phyloP scores from a whole-genome alignment of 2,888 invertebrate species.

The Xylota sylvarum region DNA sequence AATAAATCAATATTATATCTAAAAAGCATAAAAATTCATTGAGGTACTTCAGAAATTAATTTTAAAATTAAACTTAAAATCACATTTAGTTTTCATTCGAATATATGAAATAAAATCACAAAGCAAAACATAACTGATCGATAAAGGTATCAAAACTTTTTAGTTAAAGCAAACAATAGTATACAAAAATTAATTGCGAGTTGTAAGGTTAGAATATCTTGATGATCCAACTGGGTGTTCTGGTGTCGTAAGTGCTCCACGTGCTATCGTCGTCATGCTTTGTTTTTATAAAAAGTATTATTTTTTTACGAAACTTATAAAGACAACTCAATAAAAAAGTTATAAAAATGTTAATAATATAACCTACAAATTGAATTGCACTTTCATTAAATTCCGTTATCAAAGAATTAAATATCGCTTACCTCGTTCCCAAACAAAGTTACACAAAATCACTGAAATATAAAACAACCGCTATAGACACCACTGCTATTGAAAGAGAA shows the following conservation, averaged over 20 bases:
- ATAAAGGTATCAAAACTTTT: background rate
- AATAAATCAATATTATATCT: no score
- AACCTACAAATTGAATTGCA: background rate
- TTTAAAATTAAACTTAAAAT: no score
- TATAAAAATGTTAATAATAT: background rate
- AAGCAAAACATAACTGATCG: background rate
- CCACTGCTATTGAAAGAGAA: background rate
- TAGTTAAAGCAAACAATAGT: background rate
- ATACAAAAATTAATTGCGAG: background rate
- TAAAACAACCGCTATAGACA: slow-evolving; percentile 6
- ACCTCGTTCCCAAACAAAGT: background rate
- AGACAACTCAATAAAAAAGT: slow-evolving; percentile 4
- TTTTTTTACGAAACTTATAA: background rate
- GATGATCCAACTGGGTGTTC: background rate
- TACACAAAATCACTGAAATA: slow-evolving; percentile 2
- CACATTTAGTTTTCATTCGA: background rate
- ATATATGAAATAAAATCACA: background rate
- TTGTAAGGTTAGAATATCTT: background rate
- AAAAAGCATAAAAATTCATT: no score
- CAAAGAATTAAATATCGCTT: slow-evolving; percentile 12
- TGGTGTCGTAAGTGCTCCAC: background rate
- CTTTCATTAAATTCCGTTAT: background rate
- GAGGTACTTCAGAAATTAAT: no score
- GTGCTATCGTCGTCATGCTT: background rate
- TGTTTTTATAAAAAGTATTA: background rate